Conservation (phyloP, 2,888 invertebrate species). For the Leptura quadrifasciata region DNA sequence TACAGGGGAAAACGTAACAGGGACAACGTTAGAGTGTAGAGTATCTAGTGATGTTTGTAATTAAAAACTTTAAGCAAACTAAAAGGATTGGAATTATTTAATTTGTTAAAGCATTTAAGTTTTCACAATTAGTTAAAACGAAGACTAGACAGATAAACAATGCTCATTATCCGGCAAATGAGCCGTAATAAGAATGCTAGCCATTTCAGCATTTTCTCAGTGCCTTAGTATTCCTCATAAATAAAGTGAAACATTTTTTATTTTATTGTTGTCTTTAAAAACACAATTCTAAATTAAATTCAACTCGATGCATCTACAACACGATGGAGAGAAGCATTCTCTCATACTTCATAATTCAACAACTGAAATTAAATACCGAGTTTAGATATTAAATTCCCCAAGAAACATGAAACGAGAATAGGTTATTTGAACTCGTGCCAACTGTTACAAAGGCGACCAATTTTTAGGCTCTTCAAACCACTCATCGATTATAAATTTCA, state of each 20-base stretch:
- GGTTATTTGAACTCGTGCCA: slow-evolving; percentile 55
- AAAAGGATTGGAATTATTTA: neutral
- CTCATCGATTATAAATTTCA: slow-evolving; percentile 65
- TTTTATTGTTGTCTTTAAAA: neutral
- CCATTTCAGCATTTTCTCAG: neutral
- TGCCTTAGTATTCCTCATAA: neutral
- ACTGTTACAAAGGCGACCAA: slow-evolving; percentile 54
- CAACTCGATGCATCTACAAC: slow-evolving; percentile 32
- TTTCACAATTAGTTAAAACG: neutral
- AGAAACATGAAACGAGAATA: slow-evolving; percentile 48
- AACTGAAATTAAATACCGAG: slow-evolving; percentile 51
- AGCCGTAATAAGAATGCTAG: neutral
- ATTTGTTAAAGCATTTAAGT: neutral
- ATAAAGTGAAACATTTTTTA: neutral
- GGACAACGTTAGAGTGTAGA: too few species aligned
- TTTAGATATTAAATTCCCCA: slow-evolving; percentile 49
- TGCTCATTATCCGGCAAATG: neutral
- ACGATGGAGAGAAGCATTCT: slow-evolving; percentile 35
- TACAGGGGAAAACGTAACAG: too few species aligned
- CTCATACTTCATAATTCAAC: slow-evolving; percentile 52
- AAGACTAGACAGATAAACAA: neutral
- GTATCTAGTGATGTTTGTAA: too few species aligned
- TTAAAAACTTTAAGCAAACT: too few species aligned
- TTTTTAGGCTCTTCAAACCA: slow-evolving; percentile 53
- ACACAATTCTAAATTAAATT: slow-evolving; percentile 30